Conservation (phyloP, 2,888 invertebrate species). For the Ormyrus nitidulus region DNA sequence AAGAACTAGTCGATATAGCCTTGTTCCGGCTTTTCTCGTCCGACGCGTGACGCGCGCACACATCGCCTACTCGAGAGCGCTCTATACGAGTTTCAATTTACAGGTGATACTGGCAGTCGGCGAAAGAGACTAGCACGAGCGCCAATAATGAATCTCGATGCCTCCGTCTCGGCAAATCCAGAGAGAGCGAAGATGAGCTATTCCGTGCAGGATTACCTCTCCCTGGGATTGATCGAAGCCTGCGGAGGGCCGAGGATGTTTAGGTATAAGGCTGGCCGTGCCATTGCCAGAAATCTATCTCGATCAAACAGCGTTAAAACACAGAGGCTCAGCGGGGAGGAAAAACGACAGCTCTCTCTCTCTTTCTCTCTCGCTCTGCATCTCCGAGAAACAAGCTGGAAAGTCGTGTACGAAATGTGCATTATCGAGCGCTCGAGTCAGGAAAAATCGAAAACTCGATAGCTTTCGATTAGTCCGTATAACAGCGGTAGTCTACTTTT, state of each 20-base stretch:
- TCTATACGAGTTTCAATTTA: slow-evolving; percentile 42
- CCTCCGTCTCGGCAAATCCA: slow-evolving; percentile 37
- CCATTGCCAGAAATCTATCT: slow-evolving; percentile 51
- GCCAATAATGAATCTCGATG: slow-evolving; percentile 55
- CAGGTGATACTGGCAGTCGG: slow-evolving; percentile 40
- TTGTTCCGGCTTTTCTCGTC: slow-evolving; percentile 20
- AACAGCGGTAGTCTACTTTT: neutral
- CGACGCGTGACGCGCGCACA: neutral
- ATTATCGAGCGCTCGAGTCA: slow-evolving; percentile 22
- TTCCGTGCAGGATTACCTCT: slow-evolving; percentile 22
- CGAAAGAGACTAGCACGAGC: slow-evolving; percentile 33
- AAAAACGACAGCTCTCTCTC: neutral
- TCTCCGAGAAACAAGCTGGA: too few species aligned
- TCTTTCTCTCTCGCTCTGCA: neutral
- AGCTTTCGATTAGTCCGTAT: slow-evolving; percentile 43
- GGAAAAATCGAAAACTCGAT: slow-evolving; percentile 42
- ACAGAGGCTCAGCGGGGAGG: slow-evolving; percentile 27
- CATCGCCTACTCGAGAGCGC: neutral
- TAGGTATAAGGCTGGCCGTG: neutral
- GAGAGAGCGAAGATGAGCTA: neutral
- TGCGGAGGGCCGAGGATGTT: slow-evolving; percentile 2
- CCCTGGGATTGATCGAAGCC: slow-evolving; percentile 49
- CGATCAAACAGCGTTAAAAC: slow-evolving; percentile 57
- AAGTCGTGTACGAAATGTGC: neutral
- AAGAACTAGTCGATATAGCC: slow-evolving; percentile 51